A percentile compares a stretch with the other conserved stretches of the same genome.
These are phyloP conservation scores for Himalopsyche anomala DNA, from an alignment of 2,888 invertebrate species.

Conservation along the genomic window DNA sequence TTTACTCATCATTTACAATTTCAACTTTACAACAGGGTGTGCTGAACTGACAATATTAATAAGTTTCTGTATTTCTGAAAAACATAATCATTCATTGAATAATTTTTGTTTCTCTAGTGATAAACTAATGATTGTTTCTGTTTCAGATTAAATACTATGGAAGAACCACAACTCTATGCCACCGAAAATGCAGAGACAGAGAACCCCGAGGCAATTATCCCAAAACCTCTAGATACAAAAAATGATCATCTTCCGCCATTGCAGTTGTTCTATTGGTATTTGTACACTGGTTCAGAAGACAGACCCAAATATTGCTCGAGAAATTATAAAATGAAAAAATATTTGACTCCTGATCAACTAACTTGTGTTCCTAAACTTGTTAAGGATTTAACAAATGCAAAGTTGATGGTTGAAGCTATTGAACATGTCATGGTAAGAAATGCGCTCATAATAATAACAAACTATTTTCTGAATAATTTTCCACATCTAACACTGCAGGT, in stretches of 20 bases:
- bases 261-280: slow-evolving; percentile 73
- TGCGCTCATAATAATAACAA: too few species aligned
- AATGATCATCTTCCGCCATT: slow-evolving; percentile 66
- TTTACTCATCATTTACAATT: too few species aligned
- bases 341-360: slow-evolving; percentile 73
- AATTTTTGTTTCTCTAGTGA: too few species aligned
- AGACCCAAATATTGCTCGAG: slow-evolving; percentile 68
- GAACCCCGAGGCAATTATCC: not conserved
- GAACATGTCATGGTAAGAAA: slow-evolving; percentile 59
- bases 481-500: too few species aligned
- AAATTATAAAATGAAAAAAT: slow-evolving; percentile 71
- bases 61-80: too few species aligned
- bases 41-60: too few species aligned
- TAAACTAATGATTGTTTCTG: too few species aligned
- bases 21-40: too few species aligned
- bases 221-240: not conserved
- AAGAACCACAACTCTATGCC: not conserved
- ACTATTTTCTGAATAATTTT: too few species aligned
- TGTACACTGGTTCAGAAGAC: slow-evolving; percentile 76
- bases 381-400: slow-evolving; percentile 45
- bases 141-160: too few species aligned
- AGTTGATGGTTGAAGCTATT: slow-evolving; percentile 55
- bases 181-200: not conserved
- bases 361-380: slow-evolving; percentile 47
- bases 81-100: too few species aligned